Evolutionary conservation across 1,140 invertebrate genomes (phyloP), one percentile per base, ranked within the genome.

Genomic region (Tetraneura akinire): DNA sequence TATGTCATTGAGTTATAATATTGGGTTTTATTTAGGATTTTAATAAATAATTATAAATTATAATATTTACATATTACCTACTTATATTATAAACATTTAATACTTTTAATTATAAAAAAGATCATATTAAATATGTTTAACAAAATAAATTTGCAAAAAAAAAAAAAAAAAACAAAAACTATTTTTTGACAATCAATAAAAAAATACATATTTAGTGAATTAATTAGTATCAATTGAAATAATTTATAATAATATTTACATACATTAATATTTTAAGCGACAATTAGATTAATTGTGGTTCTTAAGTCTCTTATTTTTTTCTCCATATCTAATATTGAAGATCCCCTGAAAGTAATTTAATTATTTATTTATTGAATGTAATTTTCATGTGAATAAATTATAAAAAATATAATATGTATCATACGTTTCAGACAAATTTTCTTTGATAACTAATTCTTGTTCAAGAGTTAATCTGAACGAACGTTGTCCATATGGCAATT

Each of bases 381-480:
- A 37, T n/a, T 23, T 16, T 47, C 23, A 23, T 8, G 42, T 47
- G 2, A 45, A 23, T 23, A 13, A 68, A 11, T 45, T 68, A 23
- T 68, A 68, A 16, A 51, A 29, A 51, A 1, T 18, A 9, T 26
- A 47, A 6, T 51, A 3, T 42, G 3, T 57, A 42, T n/a, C 29
- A 42, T 62, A 78, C 74, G 62, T 78, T 62, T 78, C 74, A 5
- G 74, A 78, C 21, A 78, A 62, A 57, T 78, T 78, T 42, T 55
- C 74, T 78, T 78, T 78, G 13, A 78, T 78, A 45, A 78, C 55
- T 60, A 78, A 45, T 29, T 78, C 74, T 62, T 78, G 74, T 62
- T 78, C 74, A 78, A 78, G 74, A 60, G 74, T 62, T 78, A 78
- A 47, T n/a, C 57, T 78, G 3, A 78, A 62, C 26, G 74, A 78